Conservation (phyloP, 2,113 vertebrate species). For the Eubucco bourcierii region DNA sequence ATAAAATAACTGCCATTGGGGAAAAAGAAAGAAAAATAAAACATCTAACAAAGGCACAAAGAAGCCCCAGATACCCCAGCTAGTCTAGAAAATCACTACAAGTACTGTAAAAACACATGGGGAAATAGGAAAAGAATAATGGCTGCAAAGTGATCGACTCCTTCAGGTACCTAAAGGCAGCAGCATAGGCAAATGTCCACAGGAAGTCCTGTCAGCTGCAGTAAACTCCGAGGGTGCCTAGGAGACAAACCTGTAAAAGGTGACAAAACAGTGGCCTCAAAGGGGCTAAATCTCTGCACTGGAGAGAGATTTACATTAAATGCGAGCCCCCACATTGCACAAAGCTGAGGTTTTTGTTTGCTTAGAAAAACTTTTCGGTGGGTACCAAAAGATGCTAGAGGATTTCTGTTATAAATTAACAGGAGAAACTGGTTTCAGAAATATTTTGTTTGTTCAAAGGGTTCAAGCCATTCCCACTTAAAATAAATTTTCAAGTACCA, state of each 20-base stretch:
- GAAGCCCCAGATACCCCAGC: conserved; percentile 45
- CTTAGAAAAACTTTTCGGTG: not conserved
- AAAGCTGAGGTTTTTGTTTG: rapidly evolving
- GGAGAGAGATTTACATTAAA: conserved; percentile 2
- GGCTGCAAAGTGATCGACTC: conserved; percentile 23
- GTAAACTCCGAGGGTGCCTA: conserved; percentile 31
- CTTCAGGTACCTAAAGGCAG: conserved; percentile 43
- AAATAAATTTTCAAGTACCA: not conserved
- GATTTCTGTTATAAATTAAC: not conserved
- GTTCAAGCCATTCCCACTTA: not conserved
- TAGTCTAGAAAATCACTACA: conserved; percentile 56
- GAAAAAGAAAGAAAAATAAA: conserved; percentile 66
- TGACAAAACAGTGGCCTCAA: not conserved
- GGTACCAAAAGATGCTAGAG: not conserved
- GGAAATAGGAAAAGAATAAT: conserved; percentile 56
- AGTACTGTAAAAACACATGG: conserved; percentile 62
- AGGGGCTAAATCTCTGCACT: not conserved
- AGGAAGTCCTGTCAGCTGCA: conserved; percentile 56
- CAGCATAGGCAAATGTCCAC: not conserved
- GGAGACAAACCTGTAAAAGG: conserved; percentile 54
- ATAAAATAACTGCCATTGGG: conserved; percentile 64
- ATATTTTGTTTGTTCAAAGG: not conserved
- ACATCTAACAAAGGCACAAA: conserved; percentile 57
- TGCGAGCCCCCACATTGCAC: not conserved
- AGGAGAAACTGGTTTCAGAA: not conserved